Evolutionary conservation across 2,797 vertebrate genomes (phyloP).

Genomic region (Schizothorax lantsangensis): DNA sequence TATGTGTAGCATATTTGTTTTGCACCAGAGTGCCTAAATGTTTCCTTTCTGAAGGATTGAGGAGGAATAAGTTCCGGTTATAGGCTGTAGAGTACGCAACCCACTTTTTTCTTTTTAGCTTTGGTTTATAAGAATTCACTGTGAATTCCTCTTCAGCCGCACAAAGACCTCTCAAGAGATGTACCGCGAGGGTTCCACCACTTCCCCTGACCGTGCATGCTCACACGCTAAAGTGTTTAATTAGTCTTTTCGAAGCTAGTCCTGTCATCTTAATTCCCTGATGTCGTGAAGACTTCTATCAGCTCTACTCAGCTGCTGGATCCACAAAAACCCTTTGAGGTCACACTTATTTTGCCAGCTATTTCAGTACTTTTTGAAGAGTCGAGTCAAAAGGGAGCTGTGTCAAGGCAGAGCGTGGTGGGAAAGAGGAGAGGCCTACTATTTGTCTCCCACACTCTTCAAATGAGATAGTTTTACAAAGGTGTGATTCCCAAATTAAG

Average conservation of each 20-base stretch:
- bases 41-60: slow-evolving; percentile 75
- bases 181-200: slow-evolving; percentile 35
- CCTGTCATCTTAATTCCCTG: slow-evolving; percentile 58
- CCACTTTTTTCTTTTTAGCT: slow-evolving; percentile 62
- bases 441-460: slow-evolving; percentile 47
- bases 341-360: slow-evolving; percentile 49
- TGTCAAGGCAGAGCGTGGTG: slow-evolving; percentile 28
- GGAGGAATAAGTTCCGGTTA: slow-evolving; percentile 71
- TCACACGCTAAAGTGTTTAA: slow-evolving; percentile 46
- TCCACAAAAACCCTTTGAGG: slow-evolving; percentile 59
- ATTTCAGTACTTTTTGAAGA: slow-evolving; percentile 43
- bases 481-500: slow-evolving; percentile 43
- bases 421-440: slow-evolving; percentile 34
- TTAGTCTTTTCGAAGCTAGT: slow-evolving; percentile 54
- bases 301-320: slow-evolving; percentile 51
- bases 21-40: background rate
- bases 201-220: slow-evolving; percentile 53
- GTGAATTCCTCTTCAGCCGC: slow-evolving; percentile 52
- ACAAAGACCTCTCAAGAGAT: slow-evolving; percentile 48
- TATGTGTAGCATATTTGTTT: background rate
- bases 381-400: slow-evolving; percentile 28
- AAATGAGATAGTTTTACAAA: slow-evolving; percentile 41
- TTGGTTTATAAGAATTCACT: slow-evolving; percentile 61
- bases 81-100: slow-evolving; percentile 62
- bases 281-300: slow-evolving; percentile 51